These are phyloP conservation scores for Meiosimyza decipiens DNA, from an alignment of 2,888 invertebrate species.

Conservation along the genomic window DNA sequence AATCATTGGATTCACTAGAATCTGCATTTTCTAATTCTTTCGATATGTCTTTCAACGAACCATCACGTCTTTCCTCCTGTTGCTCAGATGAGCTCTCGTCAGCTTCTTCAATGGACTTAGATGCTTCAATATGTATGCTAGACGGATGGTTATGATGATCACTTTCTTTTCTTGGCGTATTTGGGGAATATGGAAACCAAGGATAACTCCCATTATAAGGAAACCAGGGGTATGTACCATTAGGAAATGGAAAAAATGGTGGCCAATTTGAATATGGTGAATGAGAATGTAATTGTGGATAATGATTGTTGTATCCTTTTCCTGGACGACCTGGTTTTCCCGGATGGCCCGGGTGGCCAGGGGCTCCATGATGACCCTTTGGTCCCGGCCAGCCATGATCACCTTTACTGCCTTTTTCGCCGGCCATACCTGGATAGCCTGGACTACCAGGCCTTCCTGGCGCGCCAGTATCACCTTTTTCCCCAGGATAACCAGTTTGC, in stretches of 20 bases:
- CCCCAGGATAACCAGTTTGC: not conserved
- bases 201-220: too few species aligned
- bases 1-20: too few species aligned
- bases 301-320: not conserved
- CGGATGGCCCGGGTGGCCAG: not conserved
- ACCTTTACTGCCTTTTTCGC: not conserved
- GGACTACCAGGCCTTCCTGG: constrained; percentile 29
- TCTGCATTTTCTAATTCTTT: too few species aligned
- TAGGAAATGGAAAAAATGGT: not conserved
- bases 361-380: too few species aligned
- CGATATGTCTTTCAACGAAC: too few species aligned
- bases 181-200: too few species aligned
- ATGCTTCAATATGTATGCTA: too few species aligned
- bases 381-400: not conserved
- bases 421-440: not conserved
- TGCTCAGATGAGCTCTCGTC: too few species aligned
- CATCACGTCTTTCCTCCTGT: too few species aligned
- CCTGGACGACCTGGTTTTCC: not conserved
- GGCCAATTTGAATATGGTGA: not conserved
- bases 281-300: not conserved
- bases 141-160: too few species aligned
- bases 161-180: too few species aligned
- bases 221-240: constrained; percentile 8
- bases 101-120: too few species aligned
- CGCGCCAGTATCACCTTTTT: not conserved